Evolutionary conservation across 2,113 vertebrate genomes (phyloP), one percentile per base, ranked within the genome.

Genomic region (Heterotilapia buettikoferi): DNA sequence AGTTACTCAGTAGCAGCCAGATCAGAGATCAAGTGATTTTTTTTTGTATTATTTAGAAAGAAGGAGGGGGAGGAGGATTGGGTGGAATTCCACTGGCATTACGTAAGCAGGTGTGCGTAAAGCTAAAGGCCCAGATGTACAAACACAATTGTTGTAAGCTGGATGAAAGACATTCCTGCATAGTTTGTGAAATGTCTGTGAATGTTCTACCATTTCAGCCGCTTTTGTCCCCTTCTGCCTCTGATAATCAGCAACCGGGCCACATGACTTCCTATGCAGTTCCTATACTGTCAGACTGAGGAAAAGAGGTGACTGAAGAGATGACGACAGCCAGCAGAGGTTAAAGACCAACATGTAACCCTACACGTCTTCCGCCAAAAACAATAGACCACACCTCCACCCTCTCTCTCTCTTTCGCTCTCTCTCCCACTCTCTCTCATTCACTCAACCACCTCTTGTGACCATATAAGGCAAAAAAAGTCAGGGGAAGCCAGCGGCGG

Each of bases 401-500:
- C 84, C 90, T 89, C 61, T 24, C 91, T 19, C 59, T 66, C 61
- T 66, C 33, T 38, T n/a, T 66, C 21, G 57, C 47, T 47, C 12
- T 61, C 80, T 84, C 86, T 89, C 86, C 82, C 84, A 89, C 90
- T 71, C 18, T 76, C 80, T 84, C 86, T 84, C 86, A 86, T 88
- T 94, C 78, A 86, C 94, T 94, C 91, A 86, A 91, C 94, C 89
- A 88, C 91, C 36, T 96, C 95, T 95, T 93, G 89, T 96, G 95
- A 96, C 96, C 96, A 96, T 97, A 97, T 96, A 97, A 96, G 96
- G 96, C 90, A 94, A 96, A 94, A 96, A 96, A 95, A 95, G 91
- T 82, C 92, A 89, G 86, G 91, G 91, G 93, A 94, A 95, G 93
- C 92, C 92, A 93, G 92, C 68, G 21, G 71, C 81, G 7, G 57